Percentiles rank a stretch among this genome's conserved stretches.
Evolutionary conservation across 2,888 invertebrate genomes (phyloP).

Genomic region (Neoscelio sp.): DNA sequence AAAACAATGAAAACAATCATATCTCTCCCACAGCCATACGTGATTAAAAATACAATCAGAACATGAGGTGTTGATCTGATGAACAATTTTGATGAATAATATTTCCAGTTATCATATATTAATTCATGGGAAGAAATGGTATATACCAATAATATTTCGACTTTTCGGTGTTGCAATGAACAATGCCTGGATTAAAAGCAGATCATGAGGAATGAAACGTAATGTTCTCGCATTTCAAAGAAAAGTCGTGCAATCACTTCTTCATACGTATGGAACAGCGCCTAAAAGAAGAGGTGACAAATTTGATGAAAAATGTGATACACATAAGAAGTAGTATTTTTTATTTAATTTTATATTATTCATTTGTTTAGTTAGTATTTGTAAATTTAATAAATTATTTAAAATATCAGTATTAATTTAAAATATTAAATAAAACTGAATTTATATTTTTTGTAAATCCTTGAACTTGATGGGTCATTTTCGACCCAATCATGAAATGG

Average conservation of each 20-base stretch:
- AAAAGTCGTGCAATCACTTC: not conserved
- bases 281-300: not conserved
- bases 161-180: conserved; percentile 5
- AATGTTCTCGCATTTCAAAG: not conserved
- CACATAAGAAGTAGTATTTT: too few relatives aligned
- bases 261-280: conserved; percentile 1
- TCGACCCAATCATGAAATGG: not conserved
- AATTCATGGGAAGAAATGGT: conserved; percentile 11
- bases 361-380: too few relatives aligned
- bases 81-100: conserved; percentile 14
- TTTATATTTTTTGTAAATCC: too few relatives aligned
- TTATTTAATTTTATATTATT: too few relatives aligned
- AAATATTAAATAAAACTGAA: too few relatives aligned
- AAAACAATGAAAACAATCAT: too few relatives aligned
- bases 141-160: conserved; percentile 2
- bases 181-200: not conserved
- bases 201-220: not conserved
- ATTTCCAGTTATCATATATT: not conserved
- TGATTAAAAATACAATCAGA: too few relatives aligned
- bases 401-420: too few relatives aligned
- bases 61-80: conserved; percentile 4
- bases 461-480: conserved; percentile 1
- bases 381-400: too few relatives aligned
- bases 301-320: too few relatives aligned
- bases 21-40: too few relatives aligned